Percentiles rank a stretch among this genome's conserved stretches.
These are phyloP conservation scores for Molanna angustata DNA, from an alignment of 2,888 invertebrate species.

Conservation along the genomic window DNA sequence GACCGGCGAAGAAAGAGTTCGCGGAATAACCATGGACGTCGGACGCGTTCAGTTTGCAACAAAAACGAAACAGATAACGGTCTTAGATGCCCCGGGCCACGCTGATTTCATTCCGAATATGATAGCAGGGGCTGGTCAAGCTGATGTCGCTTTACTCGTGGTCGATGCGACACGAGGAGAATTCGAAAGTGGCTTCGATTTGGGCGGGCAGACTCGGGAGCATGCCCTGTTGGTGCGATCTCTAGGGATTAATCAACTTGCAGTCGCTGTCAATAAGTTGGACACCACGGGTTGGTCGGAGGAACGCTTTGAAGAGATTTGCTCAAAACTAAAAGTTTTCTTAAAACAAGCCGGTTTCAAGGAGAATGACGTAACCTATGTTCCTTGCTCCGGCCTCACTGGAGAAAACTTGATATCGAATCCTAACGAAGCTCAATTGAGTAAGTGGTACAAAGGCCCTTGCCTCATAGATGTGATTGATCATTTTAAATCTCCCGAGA, in stretches of 20 bases:
- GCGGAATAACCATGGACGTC: conserved; percentile 99
- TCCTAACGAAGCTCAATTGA: conserved; percentile 61
- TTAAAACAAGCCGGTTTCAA: conserved; percentile 90
- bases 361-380: conserved; percentile 80
- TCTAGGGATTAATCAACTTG: conserved; percentile 87
- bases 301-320: conserved; percentile 87
- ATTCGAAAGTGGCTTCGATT: conserved; percentile 98
- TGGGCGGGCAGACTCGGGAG: conserved; percentile 96
- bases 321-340: conserved; percentile 74
- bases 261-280: conserved; percentile 95
- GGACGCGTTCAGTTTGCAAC: conserved; percentile 93
- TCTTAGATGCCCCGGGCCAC: conserved; percentile 98
- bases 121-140: conserved; percentile 98
- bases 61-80: conserved; percentile 71
- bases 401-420: conserved; percentile 85
- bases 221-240: conserved; percentile 92
- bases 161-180: conserved; percentile 96
- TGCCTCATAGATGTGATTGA: conserved; percentile 85
- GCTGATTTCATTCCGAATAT: conserved; percentile 99
- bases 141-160: conserved; percentile 94
- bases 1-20: conserved; percentile 92
- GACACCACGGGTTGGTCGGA: conserved; percentile 94
- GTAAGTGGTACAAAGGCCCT: conserved; percentile 81
- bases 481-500: conserved; percentile 80
- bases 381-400: conserved; percentile 95